phyloP scores from a whole-genome alignment of 2,888 invertebrate genomes.

The Nemurella pictetii region DNA sequence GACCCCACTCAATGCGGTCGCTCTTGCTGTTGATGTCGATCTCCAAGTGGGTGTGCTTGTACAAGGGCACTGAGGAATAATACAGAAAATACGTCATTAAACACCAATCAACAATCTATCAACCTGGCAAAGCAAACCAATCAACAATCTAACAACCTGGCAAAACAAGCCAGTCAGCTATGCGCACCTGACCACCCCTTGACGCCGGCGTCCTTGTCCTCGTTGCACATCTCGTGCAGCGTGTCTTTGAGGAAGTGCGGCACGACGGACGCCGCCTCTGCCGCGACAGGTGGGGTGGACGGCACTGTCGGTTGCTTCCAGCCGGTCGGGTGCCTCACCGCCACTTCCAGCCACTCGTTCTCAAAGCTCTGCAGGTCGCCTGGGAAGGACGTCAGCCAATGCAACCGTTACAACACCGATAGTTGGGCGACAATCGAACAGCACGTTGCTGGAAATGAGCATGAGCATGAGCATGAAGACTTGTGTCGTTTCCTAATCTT shows the following conservation, averaged over 20 bases:
- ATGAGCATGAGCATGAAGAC: no score
- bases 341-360: constrained; percentile 91
- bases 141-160: not conserved
- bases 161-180: not conserved
- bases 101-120: not conserved
- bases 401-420: no score
- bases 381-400: no score
- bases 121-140: not conserved
- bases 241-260: constrained; percentile 50
- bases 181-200: constrained; percentile 35
- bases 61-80: constrained; percentile 57
- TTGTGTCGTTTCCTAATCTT: no score
- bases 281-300: not conserved
- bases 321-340: constrained; percentile 65
- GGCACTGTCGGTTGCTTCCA: constrained; percentile 48
- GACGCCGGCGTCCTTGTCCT: constrained; percentile 47
- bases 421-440: no score
- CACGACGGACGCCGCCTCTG: constrained; percentile 47
- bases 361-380: constrained; percentile 80
- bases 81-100: not conserved
- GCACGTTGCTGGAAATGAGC: no score
- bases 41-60: constrained; percentile 84
- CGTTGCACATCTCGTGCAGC: constrained; percentile 48
- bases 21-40: constrained; percentile 82
- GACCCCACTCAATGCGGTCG: constrained; percentile 94